Percentiles rank a stretch among this genome's conserved stretches.
Conservation (phyloP, 2,888 invertebrate species). For the Strigamia transsilvanica region DNA sequence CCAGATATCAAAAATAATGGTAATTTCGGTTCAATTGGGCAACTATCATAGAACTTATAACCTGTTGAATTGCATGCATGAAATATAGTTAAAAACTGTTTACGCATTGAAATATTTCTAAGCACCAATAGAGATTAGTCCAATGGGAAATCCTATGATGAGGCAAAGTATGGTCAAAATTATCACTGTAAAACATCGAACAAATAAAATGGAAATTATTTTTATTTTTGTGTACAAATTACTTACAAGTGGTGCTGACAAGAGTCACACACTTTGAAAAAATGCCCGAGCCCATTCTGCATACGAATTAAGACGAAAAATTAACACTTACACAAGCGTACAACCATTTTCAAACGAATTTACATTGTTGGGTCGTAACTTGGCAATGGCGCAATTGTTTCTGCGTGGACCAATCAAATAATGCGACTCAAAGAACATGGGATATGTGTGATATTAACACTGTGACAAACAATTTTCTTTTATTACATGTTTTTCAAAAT, state of each 20-base stretch:
- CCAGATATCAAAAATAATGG: constrained; percentile 22
- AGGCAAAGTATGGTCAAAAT: background rate
- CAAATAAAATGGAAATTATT: background rate
- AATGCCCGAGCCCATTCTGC: constrained; percentile 2
- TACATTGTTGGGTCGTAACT: background rate
- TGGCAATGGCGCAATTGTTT: constrained; percentile 7
- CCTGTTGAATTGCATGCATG: background rate
- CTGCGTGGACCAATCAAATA: no score
- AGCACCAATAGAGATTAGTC: background rate
- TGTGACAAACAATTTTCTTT: background rate
- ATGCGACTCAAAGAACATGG: no score
- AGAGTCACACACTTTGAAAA: background rate
- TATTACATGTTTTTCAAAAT: background rate
- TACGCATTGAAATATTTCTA: background rate
- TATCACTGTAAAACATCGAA: background rate
- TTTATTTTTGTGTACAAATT: background rate
- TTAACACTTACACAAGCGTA: background rate
- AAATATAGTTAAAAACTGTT: background rate
- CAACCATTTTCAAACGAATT: background rate
- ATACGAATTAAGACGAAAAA: constrained; percentile 7
- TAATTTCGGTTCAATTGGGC: constrained; percentile 7
- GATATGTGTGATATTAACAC: no score
- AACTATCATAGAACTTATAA: constrained; percentile 8
- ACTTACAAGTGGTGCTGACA: constrained; percentile 1
- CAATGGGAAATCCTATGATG: constrained; percentile 20